Conservation (phyloP, 1,140 invertebrate species). For the Drosophila murphyi region DNA sequence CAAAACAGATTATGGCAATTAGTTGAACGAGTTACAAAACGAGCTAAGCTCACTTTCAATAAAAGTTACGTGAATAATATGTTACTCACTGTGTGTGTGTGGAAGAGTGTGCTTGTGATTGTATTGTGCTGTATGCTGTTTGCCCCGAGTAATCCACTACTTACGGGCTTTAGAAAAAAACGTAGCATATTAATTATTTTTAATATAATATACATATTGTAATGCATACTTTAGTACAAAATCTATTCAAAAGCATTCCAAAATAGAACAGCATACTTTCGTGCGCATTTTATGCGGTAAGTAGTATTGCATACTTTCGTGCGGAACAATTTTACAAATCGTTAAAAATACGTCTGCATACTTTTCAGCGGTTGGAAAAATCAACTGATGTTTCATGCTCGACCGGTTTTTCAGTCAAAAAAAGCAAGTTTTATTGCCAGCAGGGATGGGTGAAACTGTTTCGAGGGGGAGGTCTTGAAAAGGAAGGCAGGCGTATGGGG, state of each 20-base stretch:
- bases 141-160: neutral
- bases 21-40: slow-evolving; percentile 61
- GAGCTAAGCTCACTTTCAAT: slow-evolving; percentile 51
- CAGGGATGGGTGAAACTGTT: too few relatives aligned
- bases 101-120: slow-evolving; percentile 4
- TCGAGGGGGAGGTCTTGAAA: too few relatives aligned
- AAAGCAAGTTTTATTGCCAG: neutral
- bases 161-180: neutral
- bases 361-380: neutral
- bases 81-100: slow-evolving; percentile 9
- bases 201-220: neutral
- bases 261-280: neutral
- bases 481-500: too few relatives aligned
- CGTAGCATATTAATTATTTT: slow-evolving; percentile 51
- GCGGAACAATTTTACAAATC: neutral
- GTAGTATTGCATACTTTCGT: neutral
- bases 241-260: too few relatives aligned
- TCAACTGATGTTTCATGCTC: neutral
- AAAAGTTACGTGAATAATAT: slow-evolving; percentile 10
- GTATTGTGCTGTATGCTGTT: neutral
- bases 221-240: too few relatives aligned
- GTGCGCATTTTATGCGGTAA: neutral
- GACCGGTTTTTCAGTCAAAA: neutral
- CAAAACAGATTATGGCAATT: slow-evolving; percentile 73
- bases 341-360: neutral